These are phyloP conservation scores for Emmelina monodactyla DNA, from an alignment of 2,888 invertebrate species.

Conservation along the genomic window DNA sequence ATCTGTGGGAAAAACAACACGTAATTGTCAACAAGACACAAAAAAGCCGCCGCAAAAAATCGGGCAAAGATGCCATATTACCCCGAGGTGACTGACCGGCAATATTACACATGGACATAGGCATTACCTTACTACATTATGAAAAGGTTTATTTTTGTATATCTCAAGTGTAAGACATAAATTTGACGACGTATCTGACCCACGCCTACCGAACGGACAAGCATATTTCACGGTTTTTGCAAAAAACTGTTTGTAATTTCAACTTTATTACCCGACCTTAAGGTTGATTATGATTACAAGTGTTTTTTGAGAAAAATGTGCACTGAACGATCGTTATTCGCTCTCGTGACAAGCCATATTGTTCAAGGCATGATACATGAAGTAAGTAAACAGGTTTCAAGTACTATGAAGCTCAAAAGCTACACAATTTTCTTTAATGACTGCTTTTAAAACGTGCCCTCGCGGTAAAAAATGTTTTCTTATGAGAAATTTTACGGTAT, in stretches of 20 bases:
- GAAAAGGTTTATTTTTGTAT: slow-evolving; percentile 32
- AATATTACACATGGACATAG: slow-evolving; percentile 17
- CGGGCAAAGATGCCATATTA: slow-evolving; percentile 30
- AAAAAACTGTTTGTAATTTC: neutral
- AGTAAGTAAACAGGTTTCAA: slow-evolving; percentile 52
- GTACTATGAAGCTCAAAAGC: slow-evolving; percentile 40
- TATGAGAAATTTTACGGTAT: slow-evolving; percentile 25
- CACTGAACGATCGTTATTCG: slow-evolving; percentile 44
- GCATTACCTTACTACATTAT: slow-evolving; percentile 27
- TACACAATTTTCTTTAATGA: slow-evolving; percentile 42
- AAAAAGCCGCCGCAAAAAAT: slow-evolving; percentile 29
- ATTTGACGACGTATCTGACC: slow-evolving; percentile 45
- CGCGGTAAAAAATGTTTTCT: slow-evolving; percentile 21
- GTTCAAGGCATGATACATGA: slow-evolving; percentile 54
- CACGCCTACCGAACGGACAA: slow-evolving; percentile 57
- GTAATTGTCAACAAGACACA: slow-evolving; percentile 33
- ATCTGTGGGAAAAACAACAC: slow-evolving; percentile 31
- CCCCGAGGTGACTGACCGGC: slow-evolving; percentile 39
- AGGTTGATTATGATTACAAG: neutral
- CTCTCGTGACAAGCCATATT: slow-evolving; percentile 62
- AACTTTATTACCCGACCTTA: neutral
- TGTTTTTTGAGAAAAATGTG: slow-evolving; percentile 29
- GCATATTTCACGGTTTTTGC: slow-evolving; percentile 53
- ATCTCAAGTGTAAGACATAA: slow-evolving; percentile 27
- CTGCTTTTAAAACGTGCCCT: slow-evolving; percentile 27